Percentiles rank a stretch among this genome's conserved stretches.
phyloP scores from a whole-genome alignment of 1,140 invertebrate genomes.

The Drosophila sucinea region DNA sequence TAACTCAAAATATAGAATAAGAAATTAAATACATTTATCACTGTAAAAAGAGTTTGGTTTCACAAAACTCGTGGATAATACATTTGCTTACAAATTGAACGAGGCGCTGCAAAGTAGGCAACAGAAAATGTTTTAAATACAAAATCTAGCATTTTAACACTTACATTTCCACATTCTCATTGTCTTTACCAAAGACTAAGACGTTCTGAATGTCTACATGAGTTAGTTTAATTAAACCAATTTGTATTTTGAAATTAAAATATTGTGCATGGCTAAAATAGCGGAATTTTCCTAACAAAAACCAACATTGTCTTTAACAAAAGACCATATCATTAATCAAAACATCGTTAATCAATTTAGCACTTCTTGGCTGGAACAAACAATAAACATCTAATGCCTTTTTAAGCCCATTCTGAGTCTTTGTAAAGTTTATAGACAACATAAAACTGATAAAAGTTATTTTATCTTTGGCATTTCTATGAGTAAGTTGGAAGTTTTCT shows the following conservation, averaged over 20 bases:
- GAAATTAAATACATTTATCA: too few relatives aligned
- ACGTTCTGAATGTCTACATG: too few relatives aligned
- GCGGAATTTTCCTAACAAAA: too few relatives aligned
- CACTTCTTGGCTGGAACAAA: neutral
- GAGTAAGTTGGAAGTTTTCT: slow-evolving; percentile 51
- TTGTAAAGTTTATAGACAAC: slow-evolving; percentile 25
- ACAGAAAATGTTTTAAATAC: neutral
- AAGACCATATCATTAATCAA: neutral
- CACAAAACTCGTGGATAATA: too few relatives aligned
- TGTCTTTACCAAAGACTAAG: too few relatives aligned
- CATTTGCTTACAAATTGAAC: neutral
- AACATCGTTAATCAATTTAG: slow-evolving; percentile 7
- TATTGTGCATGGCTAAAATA: too few relatives aligned
- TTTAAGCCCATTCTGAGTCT: slow-evolving; percentile 21
- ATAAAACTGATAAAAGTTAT: slow-evolving; percentile 50
- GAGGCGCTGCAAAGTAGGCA: neutral
- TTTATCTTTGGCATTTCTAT: slow-evolving; percentile 42
- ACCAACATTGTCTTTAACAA: neutral
- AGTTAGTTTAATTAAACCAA: too few relatives aligned
- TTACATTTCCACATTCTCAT: too few relatives aligned
- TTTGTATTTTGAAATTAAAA: too few relatives aligned
- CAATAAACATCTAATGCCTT: slow-evolving; percentile 18
- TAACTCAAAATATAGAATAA: too few relatives aligned
- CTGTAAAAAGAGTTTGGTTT: too few relatives aligned
- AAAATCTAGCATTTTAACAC: too few relatives aligned